Conservation (phyloP, 2,888 invertebrate genomes). For the Calameuta pallipes region DNA sequence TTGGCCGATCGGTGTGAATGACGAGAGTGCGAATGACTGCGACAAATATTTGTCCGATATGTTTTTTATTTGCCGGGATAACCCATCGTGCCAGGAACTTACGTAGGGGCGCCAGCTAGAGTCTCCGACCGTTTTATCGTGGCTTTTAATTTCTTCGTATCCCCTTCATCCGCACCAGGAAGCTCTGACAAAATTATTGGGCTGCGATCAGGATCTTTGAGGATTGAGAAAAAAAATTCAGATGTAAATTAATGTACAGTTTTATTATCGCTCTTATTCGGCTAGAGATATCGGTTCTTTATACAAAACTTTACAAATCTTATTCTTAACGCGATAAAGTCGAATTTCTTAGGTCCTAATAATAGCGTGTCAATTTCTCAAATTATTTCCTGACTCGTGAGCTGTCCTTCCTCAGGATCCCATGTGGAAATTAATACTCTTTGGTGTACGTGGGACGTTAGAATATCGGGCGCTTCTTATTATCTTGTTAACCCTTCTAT, state of each 20-base stretch:
- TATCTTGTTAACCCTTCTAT: neutral
- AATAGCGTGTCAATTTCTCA: neutral
- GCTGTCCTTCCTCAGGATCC: neutral
- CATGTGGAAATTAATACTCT: conserved; percentile 34
- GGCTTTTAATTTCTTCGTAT: neutral
- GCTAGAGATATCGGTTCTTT: conserved; percentile 29
- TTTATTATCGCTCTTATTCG: neutral
- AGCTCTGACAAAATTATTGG: neutral
- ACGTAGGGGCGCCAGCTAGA: neutral
- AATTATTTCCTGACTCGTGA: neutral
- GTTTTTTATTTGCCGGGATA: neutral
- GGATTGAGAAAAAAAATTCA: neutral
- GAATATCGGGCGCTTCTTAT: neutral
- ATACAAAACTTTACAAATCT: conserved; percentile 49
- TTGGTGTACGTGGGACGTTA: conserved; percentile 26
- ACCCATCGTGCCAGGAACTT: neutral
- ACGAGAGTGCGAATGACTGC: neutral
- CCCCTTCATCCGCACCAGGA: neutral
- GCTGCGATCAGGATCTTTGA: neutral
- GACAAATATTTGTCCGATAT: neutral
- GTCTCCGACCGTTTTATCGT: neutral
- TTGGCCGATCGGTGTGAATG: neutral
- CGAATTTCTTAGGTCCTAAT: neutral
- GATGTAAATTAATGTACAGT: neutral
- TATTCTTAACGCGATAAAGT: neutral